Evolutionary conservation across 1,140 invertebrate species (phyloP).

Genomic region (Dendroctonus ponderosae): DNA sequence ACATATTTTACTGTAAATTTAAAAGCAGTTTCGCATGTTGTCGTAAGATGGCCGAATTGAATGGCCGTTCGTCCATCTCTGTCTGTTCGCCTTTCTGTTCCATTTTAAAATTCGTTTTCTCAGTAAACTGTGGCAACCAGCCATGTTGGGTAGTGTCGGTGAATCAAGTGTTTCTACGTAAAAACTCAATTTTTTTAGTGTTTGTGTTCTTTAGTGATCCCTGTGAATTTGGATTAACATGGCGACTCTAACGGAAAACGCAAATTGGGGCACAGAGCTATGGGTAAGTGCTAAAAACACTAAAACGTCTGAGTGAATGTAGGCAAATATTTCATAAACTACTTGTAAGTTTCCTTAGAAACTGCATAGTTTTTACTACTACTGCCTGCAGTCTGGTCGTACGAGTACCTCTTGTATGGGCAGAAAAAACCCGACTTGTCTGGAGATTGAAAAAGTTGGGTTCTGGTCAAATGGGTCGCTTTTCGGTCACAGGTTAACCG

Average conservation of each 20-base stretch:
- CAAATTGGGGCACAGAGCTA: conserved; percentile 62
- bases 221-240: conserved; percentile 39
- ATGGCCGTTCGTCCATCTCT: conserved; percentile 16
- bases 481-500: conserved; percentile 32
- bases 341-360: neutral
- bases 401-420: neutral
- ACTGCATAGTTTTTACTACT: neutral
- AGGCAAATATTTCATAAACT: neutral
- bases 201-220: conserved; percentile 38
- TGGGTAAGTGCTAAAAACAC: conserved; percentile 54
- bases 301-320: conserved; percentile 1
- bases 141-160: conserved; percentile 44
- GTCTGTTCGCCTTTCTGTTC: conserved; percentile 13
- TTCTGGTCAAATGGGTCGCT: conserved; percentile 16
- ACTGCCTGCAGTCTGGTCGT: neutral
- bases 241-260: conserved; percentile 48
- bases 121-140: conserved; percentile 29
- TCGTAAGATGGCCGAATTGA: no score
- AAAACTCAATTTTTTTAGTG: conserved; percentile 35
- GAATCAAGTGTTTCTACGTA: conserved; percentile 37
- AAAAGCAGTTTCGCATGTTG: no score
- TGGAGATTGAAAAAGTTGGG: neutral
- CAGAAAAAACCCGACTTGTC: neutral
- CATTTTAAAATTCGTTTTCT: conserved; percentile 23
- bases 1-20: no score